These are phyloP conservation scores for Hemiscyllium ocellatum DNA, from an alignment of 2,113 vertebrate genomes.

Conservation along the genomic window DNA sequence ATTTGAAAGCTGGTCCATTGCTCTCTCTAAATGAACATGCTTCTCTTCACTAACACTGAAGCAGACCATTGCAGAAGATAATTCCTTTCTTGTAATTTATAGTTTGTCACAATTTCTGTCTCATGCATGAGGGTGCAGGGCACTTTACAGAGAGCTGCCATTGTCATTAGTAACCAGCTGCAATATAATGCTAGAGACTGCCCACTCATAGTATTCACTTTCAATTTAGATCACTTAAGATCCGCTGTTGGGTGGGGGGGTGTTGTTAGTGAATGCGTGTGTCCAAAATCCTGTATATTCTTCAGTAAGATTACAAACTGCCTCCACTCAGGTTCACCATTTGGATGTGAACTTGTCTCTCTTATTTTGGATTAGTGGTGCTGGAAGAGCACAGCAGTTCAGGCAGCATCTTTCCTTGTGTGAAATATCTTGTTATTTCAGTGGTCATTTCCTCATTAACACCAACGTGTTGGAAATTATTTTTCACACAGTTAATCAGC, in stretches of 20 bases:
- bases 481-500: neutral
- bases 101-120: neutral
- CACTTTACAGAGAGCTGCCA: neutral
- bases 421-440: neutral
- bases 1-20: neutral
- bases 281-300: neutral
- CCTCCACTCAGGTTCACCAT: neutral
- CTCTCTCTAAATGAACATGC: neutral
- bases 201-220: neutral
- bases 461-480: neutral
- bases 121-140: neutral
- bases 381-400: no score
- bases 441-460: neutral
- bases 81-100: neutral
- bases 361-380: no score
- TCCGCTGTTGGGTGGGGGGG: no score
- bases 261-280: no score
- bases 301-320: neutral
- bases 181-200: neutral
- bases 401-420: no score
- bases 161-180: neutral
- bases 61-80: neutral
- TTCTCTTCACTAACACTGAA: neutral
- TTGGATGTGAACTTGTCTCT: neutral
- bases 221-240: neutral